phyloP scores from a whole-genome alignment of 2,113 vertebrate genomes.

The Hippocampus mohnikei region DNA sequence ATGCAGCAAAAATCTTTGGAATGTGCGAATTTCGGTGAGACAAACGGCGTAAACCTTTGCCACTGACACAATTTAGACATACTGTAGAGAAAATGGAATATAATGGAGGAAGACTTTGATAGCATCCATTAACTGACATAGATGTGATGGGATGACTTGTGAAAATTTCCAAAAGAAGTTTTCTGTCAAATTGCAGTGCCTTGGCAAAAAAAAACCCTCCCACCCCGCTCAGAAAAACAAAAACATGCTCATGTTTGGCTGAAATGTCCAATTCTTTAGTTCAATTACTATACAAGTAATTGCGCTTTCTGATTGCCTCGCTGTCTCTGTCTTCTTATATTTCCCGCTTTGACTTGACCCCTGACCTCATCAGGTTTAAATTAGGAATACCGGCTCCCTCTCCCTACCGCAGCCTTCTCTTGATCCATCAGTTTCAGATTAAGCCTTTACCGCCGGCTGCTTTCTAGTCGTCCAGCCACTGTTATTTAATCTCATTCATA shows the following conservation, averaged over 20 bases:
- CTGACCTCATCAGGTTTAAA: slow-evolving; percentile 26
- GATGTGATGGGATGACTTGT: too few relatives aligned
- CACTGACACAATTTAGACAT: neutral
- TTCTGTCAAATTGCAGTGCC: too few relatives aligned
- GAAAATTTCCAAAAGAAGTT: too few relatives aligned
- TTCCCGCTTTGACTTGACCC: neutral
- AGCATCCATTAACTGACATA: neutral
- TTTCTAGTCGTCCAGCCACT: slow-evolving; percentile 16
- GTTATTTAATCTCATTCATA: slow-evolving; percentile 37
- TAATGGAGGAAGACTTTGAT: neutral
- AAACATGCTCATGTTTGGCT: too few relatives aligned
- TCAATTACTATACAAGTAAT: slow-evolving; percentile 6
- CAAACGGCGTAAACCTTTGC: neutral
- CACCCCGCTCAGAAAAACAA: too few relatives aligned
- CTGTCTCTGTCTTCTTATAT: neutral
- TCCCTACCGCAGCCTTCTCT: slow-evolving; percentile 4
- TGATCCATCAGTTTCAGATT: slow-evolving; percentile 49
- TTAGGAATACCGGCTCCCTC: slow-evolving; percentile 17
- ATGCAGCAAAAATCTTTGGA: neutral
- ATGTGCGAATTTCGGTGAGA: neutral
- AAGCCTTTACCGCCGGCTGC: slow-evolving; percentile 29
- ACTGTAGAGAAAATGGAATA: neutral
- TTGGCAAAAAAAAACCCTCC: too few relatives aligned
- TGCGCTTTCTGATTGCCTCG: neutral
- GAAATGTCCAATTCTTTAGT: neutral